Evolutionary conservation across 1,140 invertebrate genomes (phyloP), one percentile per base, ranked within the genome.

Genomic region (Achatina immaculata): DNA sequence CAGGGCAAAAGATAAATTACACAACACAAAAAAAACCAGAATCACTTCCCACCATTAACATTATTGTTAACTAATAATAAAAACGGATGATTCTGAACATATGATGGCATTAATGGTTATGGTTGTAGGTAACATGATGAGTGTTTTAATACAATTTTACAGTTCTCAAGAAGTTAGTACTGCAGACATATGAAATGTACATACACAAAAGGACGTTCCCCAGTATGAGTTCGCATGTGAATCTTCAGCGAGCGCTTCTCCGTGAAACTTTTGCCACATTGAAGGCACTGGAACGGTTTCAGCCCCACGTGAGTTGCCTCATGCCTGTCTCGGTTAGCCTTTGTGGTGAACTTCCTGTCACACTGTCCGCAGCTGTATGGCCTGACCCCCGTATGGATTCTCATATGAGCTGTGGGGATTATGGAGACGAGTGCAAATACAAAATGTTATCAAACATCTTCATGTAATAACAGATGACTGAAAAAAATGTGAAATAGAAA

Each of bases 311-410:
- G 86, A n/a, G 82, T 83, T n/a, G 73, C 83, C 43, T 84, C 82
- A 76, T 99, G 97, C 0, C 97, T 97, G 34, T 97, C 92, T 45
- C 98, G 92, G 91, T 99, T 99, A 40, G 96, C 98, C 74, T 97
- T 94, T 91, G 98, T 97, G 34, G 97, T 97, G 90, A 99, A 99
- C 0, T 96, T 96, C 24, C 97, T 94, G 86, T 95, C 95, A 90
- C 97, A 99, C 86, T 97, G 95, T 73, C 95, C 94, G 90, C 97
- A 99, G 31, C 95, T 95, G 92, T 98, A 99, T 0, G 97, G 97
- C 85, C 98, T 98, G 91, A 98, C 97, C 0, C 97, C 89, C 3
- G 89, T 89, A 71, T 90, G 89, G 51, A 82, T 86, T 69, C 89
- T 83, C 81, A 88, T 86, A 45, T 90, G 89, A 16, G 86, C 91